Evolutionary conservation across 1,140 invertebrate genomes (phyloP).

Genomic region (Hylaeus anthracinus): DNA sequence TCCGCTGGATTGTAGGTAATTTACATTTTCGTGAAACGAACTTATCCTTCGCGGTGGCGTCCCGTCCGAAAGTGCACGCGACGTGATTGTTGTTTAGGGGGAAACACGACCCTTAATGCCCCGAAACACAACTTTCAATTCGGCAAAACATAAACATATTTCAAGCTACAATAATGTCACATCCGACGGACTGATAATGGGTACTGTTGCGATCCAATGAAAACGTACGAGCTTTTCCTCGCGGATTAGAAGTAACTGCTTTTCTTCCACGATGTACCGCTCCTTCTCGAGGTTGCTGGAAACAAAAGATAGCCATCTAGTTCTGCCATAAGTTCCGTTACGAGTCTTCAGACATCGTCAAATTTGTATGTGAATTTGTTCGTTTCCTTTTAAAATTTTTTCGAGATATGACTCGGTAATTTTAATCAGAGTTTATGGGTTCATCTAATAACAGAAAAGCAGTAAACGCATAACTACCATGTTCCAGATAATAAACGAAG

Average conservation of each 20-base stretch:
- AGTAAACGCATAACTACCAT: too few species aligned
- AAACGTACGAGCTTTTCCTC: constrained; percentile 60
- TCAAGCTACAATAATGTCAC: constrained; percentile 62
- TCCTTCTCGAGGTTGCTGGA: constrained; percentile 33
- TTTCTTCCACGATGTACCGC: constrained; percentile 39
- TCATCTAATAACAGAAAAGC: too few species aligned
- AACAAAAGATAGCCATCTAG: constrained; percentile 2
- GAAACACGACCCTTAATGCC: neutral
- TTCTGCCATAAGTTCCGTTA: too few species aligned
- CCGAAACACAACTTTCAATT: neutral
- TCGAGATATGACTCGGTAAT: too few species aligned
- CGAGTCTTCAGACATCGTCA: too few species aligned
- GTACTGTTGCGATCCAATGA: constrained; percentile 45
- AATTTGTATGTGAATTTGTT: too few species aligned
- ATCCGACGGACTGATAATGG: constrained; percentile 47
- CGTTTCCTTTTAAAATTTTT: too few species aligned
- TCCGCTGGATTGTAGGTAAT: constrained; percentile 41
- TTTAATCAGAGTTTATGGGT: too few species aligned
- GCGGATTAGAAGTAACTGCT: constrained; percentile 68
- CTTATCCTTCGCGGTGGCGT: constrained; percentile 25
- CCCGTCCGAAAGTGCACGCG: neutral
- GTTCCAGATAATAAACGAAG: too few species aligned
- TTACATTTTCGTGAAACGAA: constrained; percentile 48
- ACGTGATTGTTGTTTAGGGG: neutral
- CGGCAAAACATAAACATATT: constrained; percentile 31